Percentiles rank a stretch among this genome's conserved stretches.
These are phyloP conservation scores for Tenebrosternarchus preto DNA, from an alignment of 2,113 vertebrate genomes.

Conservation along the genomic window DNA sequence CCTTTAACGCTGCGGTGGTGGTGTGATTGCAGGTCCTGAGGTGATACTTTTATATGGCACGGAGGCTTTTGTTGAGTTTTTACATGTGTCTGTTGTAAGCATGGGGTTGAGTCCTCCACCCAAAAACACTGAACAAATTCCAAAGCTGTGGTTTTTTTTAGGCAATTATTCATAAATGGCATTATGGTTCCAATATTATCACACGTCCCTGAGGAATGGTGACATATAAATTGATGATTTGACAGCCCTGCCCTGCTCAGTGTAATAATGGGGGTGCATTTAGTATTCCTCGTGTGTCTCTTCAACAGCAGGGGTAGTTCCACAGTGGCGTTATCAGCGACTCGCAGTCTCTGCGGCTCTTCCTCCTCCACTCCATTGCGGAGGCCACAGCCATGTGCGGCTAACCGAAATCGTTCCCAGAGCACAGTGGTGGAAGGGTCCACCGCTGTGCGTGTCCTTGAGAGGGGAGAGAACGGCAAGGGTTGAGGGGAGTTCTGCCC, in stretches of 20 bases:
- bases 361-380: conserved; percentile 26
- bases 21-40: too few species aligned
- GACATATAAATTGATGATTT: neutral
- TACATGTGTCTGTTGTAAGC: too few species aligned
- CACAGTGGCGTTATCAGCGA: neutral
- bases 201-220: neutral
- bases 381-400: conserved; percentile 35
- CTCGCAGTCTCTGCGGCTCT: conserved; percentile 27
- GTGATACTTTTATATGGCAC: too few species aligned
- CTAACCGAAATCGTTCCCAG: conserved; percentile 66
- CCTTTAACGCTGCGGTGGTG: too few species aligned
- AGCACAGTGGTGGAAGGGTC: conserved; percentile 53
- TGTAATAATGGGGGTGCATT: neutral
- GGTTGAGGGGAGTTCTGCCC: too few species aligned
- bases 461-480: conserved; percentile 16
- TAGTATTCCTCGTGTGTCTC: conserved; percentile 21
- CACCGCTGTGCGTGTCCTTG: conserved; percentile 43
- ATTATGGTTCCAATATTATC: neutral
- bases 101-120: too few species aligned
- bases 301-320: neutral
- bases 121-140: neutral
- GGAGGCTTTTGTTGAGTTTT: too few species aligned
- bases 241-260: neutral
- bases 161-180: neutral
- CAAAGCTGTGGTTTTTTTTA: neutral